A percentile compares a stretch with the other conserved stretches of the same genome.
phyloP scores from a whole-genome alignment of 2,888 invertebrate genomes.

The Mythimna impura region DNA sequence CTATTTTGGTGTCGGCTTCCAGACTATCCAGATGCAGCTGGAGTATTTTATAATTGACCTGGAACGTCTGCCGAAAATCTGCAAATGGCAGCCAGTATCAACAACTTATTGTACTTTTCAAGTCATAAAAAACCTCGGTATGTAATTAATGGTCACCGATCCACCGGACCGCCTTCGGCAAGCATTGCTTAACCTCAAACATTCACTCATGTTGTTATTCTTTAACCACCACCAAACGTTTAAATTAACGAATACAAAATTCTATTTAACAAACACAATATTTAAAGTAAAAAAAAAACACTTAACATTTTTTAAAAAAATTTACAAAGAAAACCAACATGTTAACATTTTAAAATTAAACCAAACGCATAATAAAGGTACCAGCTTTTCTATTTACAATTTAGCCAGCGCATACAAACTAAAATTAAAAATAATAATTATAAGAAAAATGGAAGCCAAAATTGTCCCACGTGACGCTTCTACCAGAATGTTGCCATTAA shows the following conservation, averaged over 20 bases:
- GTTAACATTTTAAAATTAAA: constrained; percentile 12
- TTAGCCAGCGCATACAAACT: constrained; percentile 10
- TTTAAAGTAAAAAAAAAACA: background rate
- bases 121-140: no score
- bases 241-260: background rate
- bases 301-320: background rate
- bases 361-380: background rate
- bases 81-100: no score
- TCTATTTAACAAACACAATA: background rate
- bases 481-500: constrained; percentile 69
- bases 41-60: no score
- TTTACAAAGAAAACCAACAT: constrained; percentile 3
- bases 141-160: no score
- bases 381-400: constrained; percentile 11
- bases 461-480: constrained; percentile 46
- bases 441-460: constrained; percentile 32
- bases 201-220: no score
- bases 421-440: constrained; percentile 33
- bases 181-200: no score
- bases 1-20: no score
- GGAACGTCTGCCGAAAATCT: no score
- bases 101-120: no score
- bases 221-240: background rate
- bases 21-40: no score
- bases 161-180: no score